A percentile compares a stretch with the other conserved stretches of the same genome.
These are phyloP conservation scores for Metellina segmentata DNA, from an alignment of 2,888 invertebrate genomes.

Conservation along the genomic window DNA sequence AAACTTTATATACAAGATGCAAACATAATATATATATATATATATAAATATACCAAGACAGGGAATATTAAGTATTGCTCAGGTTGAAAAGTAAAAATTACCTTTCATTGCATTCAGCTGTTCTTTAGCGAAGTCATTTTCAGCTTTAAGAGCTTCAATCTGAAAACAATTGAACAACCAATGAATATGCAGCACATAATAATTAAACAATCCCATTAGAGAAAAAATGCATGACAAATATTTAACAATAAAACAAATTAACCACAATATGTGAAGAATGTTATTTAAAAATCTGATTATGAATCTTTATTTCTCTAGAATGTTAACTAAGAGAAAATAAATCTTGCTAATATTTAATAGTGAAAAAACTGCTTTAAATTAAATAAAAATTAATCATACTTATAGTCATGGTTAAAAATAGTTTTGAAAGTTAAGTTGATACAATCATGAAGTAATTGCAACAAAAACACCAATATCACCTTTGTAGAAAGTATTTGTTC, in stretches of 20 bases:
- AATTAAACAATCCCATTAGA: background rate
- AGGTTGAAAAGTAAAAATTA: constrained; percentile 73
- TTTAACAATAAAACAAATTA: background rate
- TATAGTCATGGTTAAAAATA: too few relatives aligned
- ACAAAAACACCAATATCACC: constrained; percentile 78
- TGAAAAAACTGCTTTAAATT: background rate
- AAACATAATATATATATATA: background rate
- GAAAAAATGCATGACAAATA: background rate
- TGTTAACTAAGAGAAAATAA: too few relatives aligned
- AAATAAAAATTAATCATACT: background rate
- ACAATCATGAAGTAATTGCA: background rate
- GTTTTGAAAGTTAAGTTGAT: background rate
- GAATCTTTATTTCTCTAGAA: too few relatives aligned
- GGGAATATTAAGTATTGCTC: background rate
- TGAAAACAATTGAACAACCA: constrained; percentile 78
- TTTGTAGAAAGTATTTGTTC: constrained; percentile 82
- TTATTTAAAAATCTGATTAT: too few relatives aligned
- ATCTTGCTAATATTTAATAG: too few relatives aligned
- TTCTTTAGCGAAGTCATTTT: constrained; percentile 82
- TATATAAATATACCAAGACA: background rate
- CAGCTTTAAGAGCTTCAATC: constrained; percentile 82
- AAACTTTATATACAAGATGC: background rate
- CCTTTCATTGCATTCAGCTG: constrained; percentile 82
- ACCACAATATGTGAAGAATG: too few relatives aligned
- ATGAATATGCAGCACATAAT: background rate